Percentiles rank a stretch among this genome's conserved stretches.
phyloP scores from a whole-genome alignment of 2,113 vertebrate species.

The Catharus minimus region DNA sequence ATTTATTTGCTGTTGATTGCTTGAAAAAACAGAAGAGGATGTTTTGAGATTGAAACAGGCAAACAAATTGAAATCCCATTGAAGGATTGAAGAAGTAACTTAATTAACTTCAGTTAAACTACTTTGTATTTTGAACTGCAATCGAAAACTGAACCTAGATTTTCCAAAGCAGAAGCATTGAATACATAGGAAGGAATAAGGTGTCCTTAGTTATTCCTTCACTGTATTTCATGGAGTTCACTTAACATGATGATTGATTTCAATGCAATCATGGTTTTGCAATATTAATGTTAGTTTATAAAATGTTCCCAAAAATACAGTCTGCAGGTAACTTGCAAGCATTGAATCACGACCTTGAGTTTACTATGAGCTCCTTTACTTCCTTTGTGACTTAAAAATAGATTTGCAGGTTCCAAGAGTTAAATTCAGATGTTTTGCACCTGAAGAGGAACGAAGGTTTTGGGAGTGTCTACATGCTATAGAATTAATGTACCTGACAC shows the following conservation, averaged over 20 bases:
- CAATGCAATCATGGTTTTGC: constrained; percentile 4
- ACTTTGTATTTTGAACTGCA: background rate
- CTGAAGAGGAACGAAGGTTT: background rate
- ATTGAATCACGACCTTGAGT: background rate
- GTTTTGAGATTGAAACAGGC: background rate
- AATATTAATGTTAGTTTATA: constrained; percentile 27
- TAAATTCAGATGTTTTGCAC: background rate
- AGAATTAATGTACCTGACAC: background rate
- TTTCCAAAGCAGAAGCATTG: background rate
- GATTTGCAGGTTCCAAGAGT: background rate
- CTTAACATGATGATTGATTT: constrained; percentile 36
- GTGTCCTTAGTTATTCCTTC: background rate
- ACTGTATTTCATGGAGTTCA: background rate
- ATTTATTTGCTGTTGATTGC: background rate
- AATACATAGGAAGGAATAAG: background rate
- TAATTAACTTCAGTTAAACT: background rate
- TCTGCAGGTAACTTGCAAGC: background rate
- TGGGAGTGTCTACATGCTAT: background rate
- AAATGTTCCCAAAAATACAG: background rate
- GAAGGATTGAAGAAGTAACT: background rate
- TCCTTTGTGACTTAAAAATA: background rate
- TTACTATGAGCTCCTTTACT: background rate
- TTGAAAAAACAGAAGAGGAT: background rate
- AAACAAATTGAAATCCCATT: background rate
- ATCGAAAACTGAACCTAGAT: background rate